These are phyloP conservation scores for Rhinatrema bivittatum DNA, from an alignment of 2,797 vertebrate genomes.

Conservation along the genomic window DNA sequence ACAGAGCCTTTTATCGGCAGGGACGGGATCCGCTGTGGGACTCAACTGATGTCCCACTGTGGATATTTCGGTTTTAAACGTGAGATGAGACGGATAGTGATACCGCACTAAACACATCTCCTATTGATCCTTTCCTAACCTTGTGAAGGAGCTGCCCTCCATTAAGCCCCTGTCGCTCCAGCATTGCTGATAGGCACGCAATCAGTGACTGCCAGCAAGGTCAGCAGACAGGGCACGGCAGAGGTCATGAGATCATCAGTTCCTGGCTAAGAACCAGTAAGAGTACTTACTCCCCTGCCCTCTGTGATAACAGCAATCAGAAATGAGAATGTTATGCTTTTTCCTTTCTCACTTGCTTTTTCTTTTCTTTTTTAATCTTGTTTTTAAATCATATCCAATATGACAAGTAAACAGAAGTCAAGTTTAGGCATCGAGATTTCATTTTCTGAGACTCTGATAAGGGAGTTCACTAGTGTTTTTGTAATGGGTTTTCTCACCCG, in stretches of 20 bases:
- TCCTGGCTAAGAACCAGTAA: constrained; percentile 28
- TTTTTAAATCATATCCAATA: too few relatives aligned
- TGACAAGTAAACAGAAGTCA: too few relatives aligned
- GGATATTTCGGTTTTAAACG: constrained; percentile 51
- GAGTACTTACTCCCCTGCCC: constrained; percentile 14
- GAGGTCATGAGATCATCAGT: constrained; percentile 37
- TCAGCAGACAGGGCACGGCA: constrained; percentile 40
- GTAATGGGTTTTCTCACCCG: too few relatives aligned
- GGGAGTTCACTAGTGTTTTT: too few relatives aligned
- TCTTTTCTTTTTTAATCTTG: not conserved
- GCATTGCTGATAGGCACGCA: constrained; percentile 45
- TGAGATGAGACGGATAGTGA: constrained; percentile 53
- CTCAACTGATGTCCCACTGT: constrained; percentile 33
- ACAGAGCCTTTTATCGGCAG: too few relatives aligned
- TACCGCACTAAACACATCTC: constrained; percentile 64
- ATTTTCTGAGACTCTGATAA: too few relatives aligned
- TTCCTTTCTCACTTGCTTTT: too few relatives aligned
- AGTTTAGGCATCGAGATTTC: too few relatives aligned
- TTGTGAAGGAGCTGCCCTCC: constrained; percentile 47
- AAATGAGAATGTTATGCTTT: not conserved
- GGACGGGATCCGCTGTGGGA: constrained; percentile 24
- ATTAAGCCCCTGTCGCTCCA: constrained; percentile 61
- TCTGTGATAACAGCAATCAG: constrained; percentile 6
- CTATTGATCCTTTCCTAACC: constrained; percentile 65
- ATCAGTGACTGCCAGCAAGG: constrained; percentile 54